These are phyloP conservation scores for Eucidaris tribuloides DNA, from an alignment of 35 echinoderm and acorn worm species.

Conservation along the genomic window DNA sequence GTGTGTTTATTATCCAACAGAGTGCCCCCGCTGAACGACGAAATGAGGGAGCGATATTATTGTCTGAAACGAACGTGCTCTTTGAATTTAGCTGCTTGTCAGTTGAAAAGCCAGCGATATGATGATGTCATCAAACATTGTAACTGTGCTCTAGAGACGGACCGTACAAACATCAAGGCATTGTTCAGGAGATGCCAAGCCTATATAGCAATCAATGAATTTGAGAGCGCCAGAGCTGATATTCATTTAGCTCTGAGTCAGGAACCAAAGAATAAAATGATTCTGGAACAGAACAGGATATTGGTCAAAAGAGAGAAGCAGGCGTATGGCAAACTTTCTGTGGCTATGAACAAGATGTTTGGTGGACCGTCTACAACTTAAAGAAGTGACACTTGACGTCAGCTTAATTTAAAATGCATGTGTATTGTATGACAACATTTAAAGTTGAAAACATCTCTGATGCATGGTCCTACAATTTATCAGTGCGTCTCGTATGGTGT, in stretches of 20 bases:
- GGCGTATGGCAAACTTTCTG: conserved; percentile 59
- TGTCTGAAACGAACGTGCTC: conserved; percentile 44
- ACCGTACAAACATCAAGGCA: conserved; percentile 59
- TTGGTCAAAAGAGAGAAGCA: conserved; percentile 46
- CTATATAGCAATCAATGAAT: conserved; percentile 70
- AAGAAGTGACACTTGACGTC: too few relatives aligned
- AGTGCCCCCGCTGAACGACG: conserved; percentile 15
- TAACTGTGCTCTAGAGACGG: conserved; percentile 53
- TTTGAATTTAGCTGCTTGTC: conserved; percentile 85
- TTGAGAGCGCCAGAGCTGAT: conserved; percentile 75
- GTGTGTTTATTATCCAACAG: not conserved
- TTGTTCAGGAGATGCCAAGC: conserved; percentile 81
- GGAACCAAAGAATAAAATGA: conserved; percentile 64
- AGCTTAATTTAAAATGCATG: too few relatives aligned
- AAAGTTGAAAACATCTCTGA: too few relatives aligned
- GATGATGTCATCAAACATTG: conserved; percentile 70
- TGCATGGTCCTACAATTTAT: too few relatives aligned
- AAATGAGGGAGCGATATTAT: conserved; percentile 28
- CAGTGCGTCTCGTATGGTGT: too few relatives aligned
- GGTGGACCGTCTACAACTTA: conserved; percentile 10
- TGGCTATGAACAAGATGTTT: conserved; percentile 96
- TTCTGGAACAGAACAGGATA: conserved; percentile 46
- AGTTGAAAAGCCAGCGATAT: conserved; percentile 63
- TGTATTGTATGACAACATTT: too few relatives aligned
- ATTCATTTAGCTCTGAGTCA: conserved; percentile 48